These are phyloP conservation scores for Heliconius nattereri DNA, from an alignment of 1,140 invertebrate species.

Conservation along the genomic window DNA sequence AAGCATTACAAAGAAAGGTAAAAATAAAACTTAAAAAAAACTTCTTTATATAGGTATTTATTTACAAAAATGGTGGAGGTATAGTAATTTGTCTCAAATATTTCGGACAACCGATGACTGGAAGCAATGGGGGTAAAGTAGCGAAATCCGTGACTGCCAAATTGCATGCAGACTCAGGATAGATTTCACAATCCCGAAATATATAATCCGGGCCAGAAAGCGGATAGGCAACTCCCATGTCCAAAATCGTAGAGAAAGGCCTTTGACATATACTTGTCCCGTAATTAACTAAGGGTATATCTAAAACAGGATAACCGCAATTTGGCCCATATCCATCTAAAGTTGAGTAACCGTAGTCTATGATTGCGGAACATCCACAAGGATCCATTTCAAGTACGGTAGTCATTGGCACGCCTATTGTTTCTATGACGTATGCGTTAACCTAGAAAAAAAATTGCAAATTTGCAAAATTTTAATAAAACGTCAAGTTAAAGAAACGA, in stretches of 20 bases:
- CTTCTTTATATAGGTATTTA: background rate
- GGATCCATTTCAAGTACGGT: background rate
- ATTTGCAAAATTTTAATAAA: too few relatives aligned
- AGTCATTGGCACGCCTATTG: background rate
- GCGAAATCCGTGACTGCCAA: background rate
- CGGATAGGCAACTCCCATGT: background rate
- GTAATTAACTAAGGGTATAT: background rate
- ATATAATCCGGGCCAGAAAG: background rate
- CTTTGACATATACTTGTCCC: slow-evolving; percentile 1
- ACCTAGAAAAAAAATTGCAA: background rate
- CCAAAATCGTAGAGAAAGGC: slow-evolving; percentile 2
- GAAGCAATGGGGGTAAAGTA: slow-evolving; percentile 24
- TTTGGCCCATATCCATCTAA: background rate
- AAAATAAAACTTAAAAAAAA: background rate
- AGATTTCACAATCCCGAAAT: background rate
- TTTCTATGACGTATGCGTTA: slow-evolving; percentile 10
- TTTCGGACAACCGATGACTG: slow-evolving; percentile 38
- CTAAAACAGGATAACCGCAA: background rate
- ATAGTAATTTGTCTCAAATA: slow-evolving; percentile 47
- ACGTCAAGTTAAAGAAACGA: too few relatives aligned
- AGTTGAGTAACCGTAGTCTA: background rate
- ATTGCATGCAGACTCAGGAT: background rate
- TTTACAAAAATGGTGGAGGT: slow-evolving; percentile 51
- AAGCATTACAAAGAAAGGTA: background rate
- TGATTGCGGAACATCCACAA: background rate